Conservation (phyloP, 1,140 invertebrate genomes). For the Steinernema feltiae region DNA sequence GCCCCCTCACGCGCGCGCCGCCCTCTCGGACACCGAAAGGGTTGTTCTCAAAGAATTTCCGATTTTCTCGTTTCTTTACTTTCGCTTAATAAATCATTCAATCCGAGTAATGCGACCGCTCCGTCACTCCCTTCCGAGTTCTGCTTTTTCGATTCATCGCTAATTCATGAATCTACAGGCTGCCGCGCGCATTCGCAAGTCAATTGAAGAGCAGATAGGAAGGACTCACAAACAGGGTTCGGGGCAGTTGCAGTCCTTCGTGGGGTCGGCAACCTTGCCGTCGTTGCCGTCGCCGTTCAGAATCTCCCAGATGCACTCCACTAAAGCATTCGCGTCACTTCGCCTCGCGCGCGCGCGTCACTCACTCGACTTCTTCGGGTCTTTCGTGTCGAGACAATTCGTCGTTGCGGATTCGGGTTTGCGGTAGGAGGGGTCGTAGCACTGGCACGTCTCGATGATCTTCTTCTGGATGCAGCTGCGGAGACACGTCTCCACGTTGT, state of each 20-base stretch:
- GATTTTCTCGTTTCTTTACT: no score
- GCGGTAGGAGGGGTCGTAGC: constrained; percentile 36
- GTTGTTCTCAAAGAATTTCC: no score
- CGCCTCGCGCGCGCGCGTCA: not conserved
- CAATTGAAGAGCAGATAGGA: constrained; percentile 9
- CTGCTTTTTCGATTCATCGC: no score
- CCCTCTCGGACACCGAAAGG: no score
- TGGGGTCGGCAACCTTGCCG: constrained; percentile 26
- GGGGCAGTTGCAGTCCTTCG: constrained; percentile 35
- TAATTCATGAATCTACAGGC: not conserved
- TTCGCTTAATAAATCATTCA: no score
- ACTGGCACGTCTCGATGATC: constrained; percentile 38
- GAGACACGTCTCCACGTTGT: constrained; percentile 41
- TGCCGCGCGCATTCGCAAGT: constrained; percentile 3
- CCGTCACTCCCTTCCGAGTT: no score
- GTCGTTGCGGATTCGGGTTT: constrained; percentile 18
- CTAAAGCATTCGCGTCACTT: constrained; percentile 25
- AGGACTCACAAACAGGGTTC: constrained; percentile 40
- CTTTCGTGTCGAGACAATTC: constrained; percentile 1
- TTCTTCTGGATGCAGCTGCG: constrained; percentile 43
- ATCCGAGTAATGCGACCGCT: no score
- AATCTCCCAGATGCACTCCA: constrained; percentile 33
- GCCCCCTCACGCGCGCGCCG: no score
- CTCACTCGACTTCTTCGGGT: constrained; percentile 27
- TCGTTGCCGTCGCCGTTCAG: constrained; percentile 18